Base-by-base conservation (phyloP, 2,888 invertebrate genomes). In the Axea sp. region DNA sequence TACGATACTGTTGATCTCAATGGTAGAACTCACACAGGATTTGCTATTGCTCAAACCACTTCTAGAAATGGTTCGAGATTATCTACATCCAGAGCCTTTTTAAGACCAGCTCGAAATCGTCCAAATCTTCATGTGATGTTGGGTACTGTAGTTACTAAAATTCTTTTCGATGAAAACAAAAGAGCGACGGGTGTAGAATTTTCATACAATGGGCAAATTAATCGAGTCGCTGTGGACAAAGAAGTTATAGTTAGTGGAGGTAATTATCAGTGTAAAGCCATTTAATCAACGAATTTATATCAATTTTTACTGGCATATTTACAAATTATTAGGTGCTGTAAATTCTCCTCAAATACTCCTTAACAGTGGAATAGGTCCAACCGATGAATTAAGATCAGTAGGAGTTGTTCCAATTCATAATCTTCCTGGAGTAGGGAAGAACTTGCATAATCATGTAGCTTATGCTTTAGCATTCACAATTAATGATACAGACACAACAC, bases 321-420 rank as follows among this genome's bases (percentile, higher is more conserved):
- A 1, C 14, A 6, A 26, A 28, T 9, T 15, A 53, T 93, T 91
- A 4, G 96, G 98, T 0, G 95, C 98, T 6, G 95, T 99, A 0
- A 98, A 96, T 77, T 95, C 97, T 0, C 98, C 98, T 0, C 98
- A 99, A 85, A 89, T 99, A 39, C 91, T 99, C 7, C 90, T 98
- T 82, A 90, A 97, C 31, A 97, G 97, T 77, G 98, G 98, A 5
- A 90, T 98, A 6, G 96, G 96, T 0, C 94, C 94, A 19, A 90
- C 90, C 1, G 91, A 91, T 0, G 94, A 96, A 8, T 89, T 96
- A 9, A 80, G 90, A 6, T 81, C 83, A 17, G 88, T 90, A 1
- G 89, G 93, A 11, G 91, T 95, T 0, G 91, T 91, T 0, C 89
- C 92, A 0, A 88, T 95, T 1, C 93, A 93, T 79, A 89, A 93